Evolutionary conservation across 2,888 invertebrate species (phyloP), one percentile per base, ranked within the genome.

Genomic region (Camptogramma bilineatum): DNA sequence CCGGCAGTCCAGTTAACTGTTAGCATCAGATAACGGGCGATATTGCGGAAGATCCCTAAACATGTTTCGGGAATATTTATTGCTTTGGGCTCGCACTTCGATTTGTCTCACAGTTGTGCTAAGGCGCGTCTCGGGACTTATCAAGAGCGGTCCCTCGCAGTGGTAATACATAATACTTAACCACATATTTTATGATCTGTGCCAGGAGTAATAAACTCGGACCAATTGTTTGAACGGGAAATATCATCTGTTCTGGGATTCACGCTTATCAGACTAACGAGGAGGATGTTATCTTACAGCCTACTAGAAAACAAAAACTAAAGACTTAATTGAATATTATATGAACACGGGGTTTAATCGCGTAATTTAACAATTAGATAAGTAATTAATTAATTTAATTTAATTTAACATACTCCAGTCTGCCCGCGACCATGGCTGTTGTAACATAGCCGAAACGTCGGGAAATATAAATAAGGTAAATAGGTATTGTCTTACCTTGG

Each of bases 1-100:
- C 64, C 47, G 60, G 71, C 74, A 73, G 71, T 73, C 61, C 62
- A 72, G 68, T 69, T 78, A 80, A 80, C 80, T 72, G 80, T 80
- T 76, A 58, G 64, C 62, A 73, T 75, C 72, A 64, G 72, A 72
- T 76, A 69, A 70, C 66, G 66, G 66, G 52, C 31, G 62, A 46
- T 53, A 42, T 52, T 58, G 56, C 64, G 52, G 44, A 53, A 63
- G 52, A 57, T 57, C 42, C 56, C 24, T 48, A 53, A 57, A 63
- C 65, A 18, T 54, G 57, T 60, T 62, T 58, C 54, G 50, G 61
- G 39, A 62, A 62, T 64, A 64, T 66, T 66, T 66, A 62, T 62
- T 39, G 53, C 58, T 62, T 54, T 39, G 24, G 57, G 58, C 46
- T 53, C 21, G 56, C 46, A 19, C n/a, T 44, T 52, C 50, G 61